Percentiles rank a stretch among this genome's conserved stretches.
These are phyloP conservation scores for Lasioglossum vierecki DNA, from an alignment of 2,888 invertebrate genomes.

Conservation along the genomic window DNA sequence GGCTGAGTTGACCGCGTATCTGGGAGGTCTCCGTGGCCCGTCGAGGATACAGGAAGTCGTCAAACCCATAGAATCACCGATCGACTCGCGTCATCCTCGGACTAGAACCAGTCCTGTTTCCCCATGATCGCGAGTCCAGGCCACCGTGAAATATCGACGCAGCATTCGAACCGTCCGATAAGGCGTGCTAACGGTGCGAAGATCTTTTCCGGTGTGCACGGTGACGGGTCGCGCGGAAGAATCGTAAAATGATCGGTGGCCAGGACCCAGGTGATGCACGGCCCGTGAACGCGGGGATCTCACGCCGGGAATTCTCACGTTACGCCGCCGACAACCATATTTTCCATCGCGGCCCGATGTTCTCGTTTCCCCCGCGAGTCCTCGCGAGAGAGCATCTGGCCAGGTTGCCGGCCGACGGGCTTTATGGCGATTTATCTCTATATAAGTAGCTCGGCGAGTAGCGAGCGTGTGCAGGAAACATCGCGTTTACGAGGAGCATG, in stretches of 20 bases:
- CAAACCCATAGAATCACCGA: conserved; percentile 12
- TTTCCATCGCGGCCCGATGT: conserved; percentile 46
- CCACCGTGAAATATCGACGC: conserved; percentile 48
- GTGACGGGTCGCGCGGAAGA: conserved; percentile 43
- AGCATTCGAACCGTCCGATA: conserved; percentile 40
- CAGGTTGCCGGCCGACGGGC: conserved; percentile 30
- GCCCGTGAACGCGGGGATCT: conserved; percentile 36
- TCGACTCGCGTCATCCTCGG: conserved; percentile 31
- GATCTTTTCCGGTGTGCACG: conserved; percentile 39
- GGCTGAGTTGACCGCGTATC: neutral
- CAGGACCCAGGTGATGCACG: conserved; percentile 44
- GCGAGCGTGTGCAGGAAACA: conserved; percentile 25
- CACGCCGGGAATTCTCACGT: conserved; percentile 63
- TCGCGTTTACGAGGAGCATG: conserved; percentile 54
- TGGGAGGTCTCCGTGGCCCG: neutral
- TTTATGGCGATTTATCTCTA: conserved; percentile 57
- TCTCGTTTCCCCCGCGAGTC: conserved; percentile 58
- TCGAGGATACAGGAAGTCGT: neutral
- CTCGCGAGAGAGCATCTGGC: conserved; percentile 47
- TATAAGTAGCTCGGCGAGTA: conserved; percentile 11
- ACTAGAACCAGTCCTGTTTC: conserved; percentile 32
- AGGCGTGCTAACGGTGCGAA: conserved; percentile 57
- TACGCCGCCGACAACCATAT: conserved; percentile 51
- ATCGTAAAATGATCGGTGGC: conserved; percentile 54
- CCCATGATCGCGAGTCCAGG: conserved; percentile 33